A percentile compares a stretch with the other conserved stretches of the same genome.
phyloP scores from a whole-genome alignment of 2,888 invertebrate species.

The Elgonia sp. region DNA sequence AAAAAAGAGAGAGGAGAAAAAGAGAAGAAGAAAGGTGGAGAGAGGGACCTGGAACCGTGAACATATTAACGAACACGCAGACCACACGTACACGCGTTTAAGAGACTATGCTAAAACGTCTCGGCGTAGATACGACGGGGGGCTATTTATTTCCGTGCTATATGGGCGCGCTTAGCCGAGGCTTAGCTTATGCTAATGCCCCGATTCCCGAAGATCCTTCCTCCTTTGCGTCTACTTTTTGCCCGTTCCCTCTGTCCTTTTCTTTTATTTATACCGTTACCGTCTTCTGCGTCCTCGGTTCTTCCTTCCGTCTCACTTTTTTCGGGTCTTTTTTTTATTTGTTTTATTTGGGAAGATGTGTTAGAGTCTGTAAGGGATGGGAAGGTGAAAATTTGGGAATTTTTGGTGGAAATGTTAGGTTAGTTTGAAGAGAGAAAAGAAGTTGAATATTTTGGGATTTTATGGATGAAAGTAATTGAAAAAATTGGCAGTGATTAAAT shows the following conservation, averaged over 20 bases:
- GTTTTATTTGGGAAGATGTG: neutral
- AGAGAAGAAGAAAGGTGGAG: too few species aligned
- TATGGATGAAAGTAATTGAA: too few species aligned
- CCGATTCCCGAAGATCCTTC: slow-evolving; percentile 80
- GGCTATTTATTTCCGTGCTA: slow-evolving; percentile 86
- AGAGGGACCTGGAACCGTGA: slow-evolving; percentile 71
- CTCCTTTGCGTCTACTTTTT: slow-evolving; percentile 76
- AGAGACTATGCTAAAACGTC: slow-evolving; percentile 79
- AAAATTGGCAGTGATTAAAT: too few species aligned
- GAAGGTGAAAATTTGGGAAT: neutral
- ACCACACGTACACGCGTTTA: slow-evolving; percentile 75
- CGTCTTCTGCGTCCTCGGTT: slow-evolving; percentile 66
- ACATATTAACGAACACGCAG: slow-evolving; percentile 76
- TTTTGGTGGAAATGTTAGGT: too few species aligned
- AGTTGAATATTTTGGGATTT: too few species aligned
- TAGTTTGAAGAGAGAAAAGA: too few species aligned
- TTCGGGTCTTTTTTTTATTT: neutral
- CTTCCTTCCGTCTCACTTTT: slow-evolving; percentile 8
- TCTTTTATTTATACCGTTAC: slow-evolving; percentile 75
- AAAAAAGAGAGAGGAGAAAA: too few species aligned
- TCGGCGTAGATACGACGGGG: slow-evolving; percentile 82
- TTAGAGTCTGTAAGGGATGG: neutral
- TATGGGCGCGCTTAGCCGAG: slow-evolving; percentile 84
- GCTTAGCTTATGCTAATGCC: slow-evolving; percentile 86
- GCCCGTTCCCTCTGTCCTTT: slow-evolving; percentile 36